Conservation (phyloP, 2,797 vertebrate species). For the Rhinogobio ventralis region DNA sequence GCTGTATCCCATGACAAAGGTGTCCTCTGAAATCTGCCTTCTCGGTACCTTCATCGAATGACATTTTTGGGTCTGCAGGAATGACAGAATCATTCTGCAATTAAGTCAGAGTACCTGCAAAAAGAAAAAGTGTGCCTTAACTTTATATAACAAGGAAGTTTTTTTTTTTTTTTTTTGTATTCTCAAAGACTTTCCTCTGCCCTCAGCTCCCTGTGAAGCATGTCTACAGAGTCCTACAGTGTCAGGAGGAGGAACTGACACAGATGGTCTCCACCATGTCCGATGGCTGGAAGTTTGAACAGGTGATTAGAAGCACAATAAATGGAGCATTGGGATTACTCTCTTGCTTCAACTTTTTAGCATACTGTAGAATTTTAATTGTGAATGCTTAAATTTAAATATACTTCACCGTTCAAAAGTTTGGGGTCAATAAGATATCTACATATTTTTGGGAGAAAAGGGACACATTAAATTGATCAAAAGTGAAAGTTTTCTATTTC, state of each 20-base stretch:
- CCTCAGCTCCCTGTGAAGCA: slow-evolving; percentile 85
- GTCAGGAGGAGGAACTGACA: slow-evolving; percentile 88
- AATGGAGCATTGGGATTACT: background rate
- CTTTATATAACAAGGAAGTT: background rate
- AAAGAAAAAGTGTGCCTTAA: background rate
- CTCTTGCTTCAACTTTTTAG: background rate
- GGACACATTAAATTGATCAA: background rate
- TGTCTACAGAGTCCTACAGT: slow-evolving; percentile 88
- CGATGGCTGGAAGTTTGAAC: slow-evolving; percentile 90
- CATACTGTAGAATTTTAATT: background rate
- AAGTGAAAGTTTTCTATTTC: background rate
- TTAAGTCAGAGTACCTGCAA: background rate
- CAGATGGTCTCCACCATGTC: slow-evolving; percentile 93
- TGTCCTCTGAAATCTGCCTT: slow-evolving; percentile 23
- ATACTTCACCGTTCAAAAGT: background rate
- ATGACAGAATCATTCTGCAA: background rate
- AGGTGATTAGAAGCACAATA: slow-evolving; percentile 70
- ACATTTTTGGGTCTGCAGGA: slow-evolving; percentile 21
- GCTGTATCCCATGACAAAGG: slow-evolving; percentile 25
- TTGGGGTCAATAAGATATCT: background rate
- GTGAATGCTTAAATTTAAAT: too few species aligned
- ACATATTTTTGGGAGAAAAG: background rate
- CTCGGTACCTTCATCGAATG: slow-evolving; percentile 11
- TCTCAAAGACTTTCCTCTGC: background rate
- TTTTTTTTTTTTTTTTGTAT: background rate